Conservation (phyloP, 2,888 invertebrate species). For the Phanerotoma sp. region DNA sequence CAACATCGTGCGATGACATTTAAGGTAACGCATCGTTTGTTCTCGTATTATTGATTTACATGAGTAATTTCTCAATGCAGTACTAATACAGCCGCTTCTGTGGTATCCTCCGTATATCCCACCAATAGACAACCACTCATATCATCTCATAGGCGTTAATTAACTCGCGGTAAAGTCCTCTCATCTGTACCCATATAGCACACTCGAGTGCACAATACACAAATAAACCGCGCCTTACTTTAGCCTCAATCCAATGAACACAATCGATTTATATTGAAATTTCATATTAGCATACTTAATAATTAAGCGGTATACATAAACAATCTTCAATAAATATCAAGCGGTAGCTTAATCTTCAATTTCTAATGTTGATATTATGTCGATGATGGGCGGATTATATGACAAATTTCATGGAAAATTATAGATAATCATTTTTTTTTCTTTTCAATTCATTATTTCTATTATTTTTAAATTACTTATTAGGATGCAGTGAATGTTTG, state of each 20-base stretch:
- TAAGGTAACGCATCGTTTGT: too few species aligned
- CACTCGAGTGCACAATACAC: background rate
- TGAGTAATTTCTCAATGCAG: background rate
- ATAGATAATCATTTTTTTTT: background rate
- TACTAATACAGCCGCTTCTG: background rate
- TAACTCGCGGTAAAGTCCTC: slow-evolving; percentile 4
- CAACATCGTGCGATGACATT: too few species aligned
- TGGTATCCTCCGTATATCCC: background rate
- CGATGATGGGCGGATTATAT: background rate
- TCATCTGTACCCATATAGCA: background rate
- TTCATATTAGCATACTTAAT: slow-evolving; percentile 6
- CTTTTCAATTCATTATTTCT: too few species aligned
- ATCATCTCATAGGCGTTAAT: slow-evolving; percentile 7
- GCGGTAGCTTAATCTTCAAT: slow-evolving; percentile 11
- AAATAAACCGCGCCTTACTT: slow-evolving; percentile 8
- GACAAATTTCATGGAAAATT: slow-evolving; percentile 7
- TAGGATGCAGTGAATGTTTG: too few species aligned
- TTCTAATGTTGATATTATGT: slow-evolving; percentile 3
- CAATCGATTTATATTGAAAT: slow-evolving; percentile 9
- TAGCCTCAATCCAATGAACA: background rate
- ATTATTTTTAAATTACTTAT: too few species aligned
- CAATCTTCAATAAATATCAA: background rate
- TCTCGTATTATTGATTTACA: background rate
- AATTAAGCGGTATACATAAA: slow-evolving; percentile 7
- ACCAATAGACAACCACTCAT: too few species aligned